phyloP scores from a whole-genome alignment of 2,113 vertebrate genomes.

The Canis aureus region DNA sequence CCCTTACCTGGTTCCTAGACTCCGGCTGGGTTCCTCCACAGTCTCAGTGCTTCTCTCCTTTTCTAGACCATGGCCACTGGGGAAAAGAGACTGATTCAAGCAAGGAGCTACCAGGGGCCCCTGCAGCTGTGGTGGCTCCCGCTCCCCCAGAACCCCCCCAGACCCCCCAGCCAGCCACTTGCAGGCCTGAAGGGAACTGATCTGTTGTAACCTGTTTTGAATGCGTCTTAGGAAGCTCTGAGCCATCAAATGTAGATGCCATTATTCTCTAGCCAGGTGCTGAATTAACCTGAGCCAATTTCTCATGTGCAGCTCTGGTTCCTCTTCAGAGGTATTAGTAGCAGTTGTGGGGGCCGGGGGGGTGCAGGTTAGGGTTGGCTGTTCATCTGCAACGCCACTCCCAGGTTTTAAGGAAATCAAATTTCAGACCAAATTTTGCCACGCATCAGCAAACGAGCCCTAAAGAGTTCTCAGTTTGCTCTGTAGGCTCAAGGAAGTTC shows the following conservation, averaged over 20 bases:
- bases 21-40: not conserved
- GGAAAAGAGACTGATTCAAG: not conserved
- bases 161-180: not conserved
- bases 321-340: not conserved
- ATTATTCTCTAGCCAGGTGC: not conserved
- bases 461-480: not conserved
- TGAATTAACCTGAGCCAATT: not conserved
- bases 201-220: not conserved
- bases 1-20: not conserved
- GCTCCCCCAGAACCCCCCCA: not conserved
- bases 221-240: not conserved
- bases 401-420: conserved; percentile 1
- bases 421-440: not conserved
- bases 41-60: not conserved
- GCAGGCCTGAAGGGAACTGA: not conserved
- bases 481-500: not conserved
- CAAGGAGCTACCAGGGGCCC: not conserved
- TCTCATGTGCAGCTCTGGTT: not conserved
- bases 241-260: not conserved
- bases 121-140: fast-evolving
- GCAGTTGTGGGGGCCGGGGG: not conserved
- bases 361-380: not conserved
- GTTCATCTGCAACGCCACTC: not conserved
- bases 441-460: not conserved
- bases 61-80: not conserved